Conservation (phyloP, 2,113 vertebrate genomes). For the Struthio camelus region DNA sequence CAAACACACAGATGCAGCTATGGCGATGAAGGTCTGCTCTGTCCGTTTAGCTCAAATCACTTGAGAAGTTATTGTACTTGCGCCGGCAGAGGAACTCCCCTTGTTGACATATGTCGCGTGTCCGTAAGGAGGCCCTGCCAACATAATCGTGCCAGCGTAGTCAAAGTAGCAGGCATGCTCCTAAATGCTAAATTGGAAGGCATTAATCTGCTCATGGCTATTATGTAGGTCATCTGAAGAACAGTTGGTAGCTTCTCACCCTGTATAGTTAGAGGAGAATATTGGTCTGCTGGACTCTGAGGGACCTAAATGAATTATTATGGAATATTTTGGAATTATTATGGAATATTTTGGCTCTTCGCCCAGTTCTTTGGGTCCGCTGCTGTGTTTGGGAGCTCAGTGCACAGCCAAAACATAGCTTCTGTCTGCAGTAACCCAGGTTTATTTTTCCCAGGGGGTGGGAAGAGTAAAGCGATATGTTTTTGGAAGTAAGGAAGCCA, state of each 20-base stretch:
- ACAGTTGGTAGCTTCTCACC: neutral
- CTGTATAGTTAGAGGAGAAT: neutral
- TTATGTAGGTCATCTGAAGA: neutral
- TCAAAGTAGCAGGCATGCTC: neutral
- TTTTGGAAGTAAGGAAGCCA: neutral
- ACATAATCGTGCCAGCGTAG: rapidly evolving
- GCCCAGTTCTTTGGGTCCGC: neutral
- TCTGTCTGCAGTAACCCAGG: neutral
- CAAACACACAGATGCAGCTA: rapidly evolving
- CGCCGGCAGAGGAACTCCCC: rapidly evolving
- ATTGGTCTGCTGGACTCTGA: neutral
- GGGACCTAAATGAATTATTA: neutral
- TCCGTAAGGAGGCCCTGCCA: rapidly evolving
- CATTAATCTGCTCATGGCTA: rapidly evolving
- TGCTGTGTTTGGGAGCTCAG: neutral
- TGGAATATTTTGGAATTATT: neutral
- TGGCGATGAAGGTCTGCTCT: neutral
- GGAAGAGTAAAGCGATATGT: neutral
- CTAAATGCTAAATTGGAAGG: neutral
- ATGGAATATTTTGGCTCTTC: neutral
- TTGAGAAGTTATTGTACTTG: neutral
- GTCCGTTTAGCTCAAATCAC: neutral
- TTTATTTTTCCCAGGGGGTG: neutral
- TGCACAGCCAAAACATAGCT: neutral
- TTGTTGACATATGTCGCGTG: rapidly evolving